These are phyloP conservation scores for Boulengeromyrus knoepffleri DNA, from an alignment of 2,113 vertebrate genomes.

Conservation along the genomic window DNA sequence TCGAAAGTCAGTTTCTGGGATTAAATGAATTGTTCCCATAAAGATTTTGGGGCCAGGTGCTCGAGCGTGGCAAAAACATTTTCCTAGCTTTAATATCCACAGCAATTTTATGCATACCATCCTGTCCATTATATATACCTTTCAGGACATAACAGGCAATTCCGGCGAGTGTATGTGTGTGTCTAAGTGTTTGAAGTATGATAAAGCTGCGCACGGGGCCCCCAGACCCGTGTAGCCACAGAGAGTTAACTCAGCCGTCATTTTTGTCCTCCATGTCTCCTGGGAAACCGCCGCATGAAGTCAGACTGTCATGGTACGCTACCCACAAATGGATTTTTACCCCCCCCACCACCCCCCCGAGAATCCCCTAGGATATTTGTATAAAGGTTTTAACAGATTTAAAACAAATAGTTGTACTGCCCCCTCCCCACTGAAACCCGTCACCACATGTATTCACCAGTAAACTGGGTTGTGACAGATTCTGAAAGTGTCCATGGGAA, in stretches of 20 bases:
- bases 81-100: not conserved
- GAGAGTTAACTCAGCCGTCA: conserved; percentile 2
- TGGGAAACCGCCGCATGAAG: conserved; percentile 53
- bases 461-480: conserved; percentile 19
- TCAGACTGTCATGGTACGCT: conserved; percentile 64
- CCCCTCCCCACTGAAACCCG: conserved; percentile 53
- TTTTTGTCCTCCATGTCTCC: conserved; percentile 56
- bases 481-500: not conserved
- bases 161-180: conserved; percentile 26
- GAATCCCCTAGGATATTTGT: conserved; percentile 62
- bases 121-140: not conserved
- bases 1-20: conserved; percentile 1
- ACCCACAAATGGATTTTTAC: conserved; percentile 71
- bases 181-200: conserved; percentile 21
- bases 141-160: not conserved
- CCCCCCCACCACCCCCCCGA: conserved; percentile 45
- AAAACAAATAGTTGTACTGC: conserved; percentile 65
- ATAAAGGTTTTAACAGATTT: conserved; percentile 65
- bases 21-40: conserved; percentile 5
- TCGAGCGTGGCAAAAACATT: not conserved
- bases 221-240: conserved; percentile 34
- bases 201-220: conserved; percentile 20
- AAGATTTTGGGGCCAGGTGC: not conserved
- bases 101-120: not conserved
- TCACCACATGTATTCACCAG: conserved; percentile 59